Base-by-base conservation (phyloP, 2,888 invertebrate species). In the Brenthis daphne region DNA sequence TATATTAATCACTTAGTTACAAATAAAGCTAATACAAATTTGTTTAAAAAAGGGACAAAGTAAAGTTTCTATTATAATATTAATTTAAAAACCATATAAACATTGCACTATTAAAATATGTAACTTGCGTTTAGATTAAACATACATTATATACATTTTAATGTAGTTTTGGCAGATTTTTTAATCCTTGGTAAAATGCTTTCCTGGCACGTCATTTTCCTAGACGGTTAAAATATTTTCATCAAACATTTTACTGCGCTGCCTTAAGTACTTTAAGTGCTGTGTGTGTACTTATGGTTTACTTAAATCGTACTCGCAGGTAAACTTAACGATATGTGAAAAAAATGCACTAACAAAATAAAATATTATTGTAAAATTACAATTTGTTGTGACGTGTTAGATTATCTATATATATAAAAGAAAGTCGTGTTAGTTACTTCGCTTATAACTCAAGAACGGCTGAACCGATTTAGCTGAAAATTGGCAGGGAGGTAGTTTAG, bases 261-360 rank as follows among this genome's bases (percentile, higher is more conserved):
- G 60, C 66, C 58, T 65, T 56, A 56, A 69, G 68, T 60, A 65
- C 65, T 69, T 65, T 58, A 60, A 54, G 54, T 58, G 43, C 24
- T 43, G 56, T 67, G 56, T 63, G 16, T 60, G 61, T 63, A 56
- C 67, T 43, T 54, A 43, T 63, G 58, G 58, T 57, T 33, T 70
- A 54, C 64, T 61, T 70, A 67, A 66, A 67, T 57, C 61, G 65
- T 56, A 67, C 67, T 70, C 65, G 48, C 64, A 56, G 48, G 16
- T 24, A 53, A 65, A 64, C 63, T 70, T 72, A 72, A 24, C 66
- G 70, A 67, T 68, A 70, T 69, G 57, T 65, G 58, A 71, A 73
- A 72, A 70, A 71, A 67, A n/a, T 64, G 69, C 68, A 11, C 37
- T 43, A 43, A 11, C 37, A 37, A 37, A 8, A 8, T 37, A 37